These are phyloP conservation scores for Mastacembelus armatus DNA, from an alignment of 2,797 vertebrate genomes.

Conservation along the genomic window DNA sequence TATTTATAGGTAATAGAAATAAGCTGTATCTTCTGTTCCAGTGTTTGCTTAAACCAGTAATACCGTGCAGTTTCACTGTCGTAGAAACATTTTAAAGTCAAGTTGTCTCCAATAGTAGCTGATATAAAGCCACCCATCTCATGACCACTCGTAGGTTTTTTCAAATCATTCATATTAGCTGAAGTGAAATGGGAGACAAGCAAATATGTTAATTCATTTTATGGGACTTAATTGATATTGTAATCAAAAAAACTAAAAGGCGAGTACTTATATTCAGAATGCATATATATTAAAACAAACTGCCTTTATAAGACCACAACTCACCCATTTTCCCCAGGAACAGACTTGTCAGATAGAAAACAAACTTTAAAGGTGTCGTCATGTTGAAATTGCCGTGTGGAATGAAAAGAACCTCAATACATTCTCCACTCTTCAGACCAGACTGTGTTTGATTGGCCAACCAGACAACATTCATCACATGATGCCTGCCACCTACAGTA, in stretches of 20 bases:
- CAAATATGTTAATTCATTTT: background rate
- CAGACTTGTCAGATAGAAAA: conserved; percentile 21
- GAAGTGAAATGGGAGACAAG: background rate
- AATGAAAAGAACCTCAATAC: background rate
- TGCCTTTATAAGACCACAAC: background rate
- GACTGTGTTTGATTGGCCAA: conserved; percentile 11
- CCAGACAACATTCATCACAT: conserved; percentile 8
- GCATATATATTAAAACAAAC: too few relatives aligned
- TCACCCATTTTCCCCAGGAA: conserved; percentile 33
- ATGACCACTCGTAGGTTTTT: background rate
- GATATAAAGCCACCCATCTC: background rate
- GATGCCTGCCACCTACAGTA: background rate
- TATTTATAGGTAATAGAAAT: conserved; percentile 8
- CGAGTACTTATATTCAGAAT: too few relatives aligned
- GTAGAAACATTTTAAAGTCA: conserved; percentile 21
- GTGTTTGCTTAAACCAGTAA: conserved; percentile 30
- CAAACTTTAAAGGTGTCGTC: conserved; percentile 20
- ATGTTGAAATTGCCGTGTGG: background rate
- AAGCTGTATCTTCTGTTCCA: conserved; percentile 1
- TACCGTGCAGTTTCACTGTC: background rate
- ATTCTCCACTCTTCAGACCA: conserved; percentile 4
- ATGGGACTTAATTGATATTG: too few relatives aligned
- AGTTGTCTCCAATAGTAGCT: background rate
- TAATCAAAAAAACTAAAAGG: too few relatives aligned
- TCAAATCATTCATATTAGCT: background rate